Percentiles rank a stretch among this genome's conserved stretches.
These are phyloP conservation scores for Corythaixoides concolor DNA, from an alignment of 2,113 vertebrate genomes.

Conservation along the genomic window DNA sequence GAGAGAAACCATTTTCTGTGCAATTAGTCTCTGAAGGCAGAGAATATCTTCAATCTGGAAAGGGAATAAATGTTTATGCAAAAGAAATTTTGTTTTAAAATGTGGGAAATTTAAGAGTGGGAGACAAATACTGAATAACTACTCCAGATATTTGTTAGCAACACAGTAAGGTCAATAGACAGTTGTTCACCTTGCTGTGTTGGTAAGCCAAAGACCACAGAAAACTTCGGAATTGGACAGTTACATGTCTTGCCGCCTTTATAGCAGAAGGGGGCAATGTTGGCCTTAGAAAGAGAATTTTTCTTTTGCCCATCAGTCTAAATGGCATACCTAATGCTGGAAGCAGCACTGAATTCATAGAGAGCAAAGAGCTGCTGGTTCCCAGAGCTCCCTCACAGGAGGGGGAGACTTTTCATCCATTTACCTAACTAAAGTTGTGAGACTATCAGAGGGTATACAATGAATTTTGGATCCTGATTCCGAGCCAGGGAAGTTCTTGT, in stretches of 20 bases:
- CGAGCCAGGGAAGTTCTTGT: not conserved
- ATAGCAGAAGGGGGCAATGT: constrained; percentile 55
- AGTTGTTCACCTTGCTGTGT: not conserved
- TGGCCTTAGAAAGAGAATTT: not conserved
- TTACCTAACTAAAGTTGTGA: not conserved
- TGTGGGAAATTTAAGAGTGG: not conserved
- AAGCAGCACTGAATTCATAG: not conserved
- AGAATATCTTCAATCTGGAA: not conserved
- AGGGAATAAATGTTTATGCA: not conserved
- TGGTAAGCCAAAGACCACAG: not conserved
- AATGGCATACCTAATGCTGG: not conserved
- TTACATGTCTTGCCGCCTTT: not conserved
- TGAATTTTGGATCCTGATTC: not conserved
- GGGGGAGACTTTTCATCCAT: not conserved
- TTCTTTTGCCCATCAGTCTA: not conserved
- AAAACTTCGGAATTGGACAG: not conserved
- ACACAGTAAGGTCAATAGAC: not conserved
- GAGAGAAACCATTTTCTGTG: not conserved
- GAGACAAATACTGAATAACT: not conserved
- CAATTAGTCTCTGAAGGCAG: not conserved
- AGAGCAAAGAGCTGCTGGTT: not conserved
- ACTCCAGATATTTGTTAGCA: not conserved
- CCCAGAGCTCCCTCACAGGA: not conserved
- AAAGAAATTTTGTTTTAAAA: not conserved
- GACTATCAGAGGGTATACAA: not conserved